Base-by-base conservation (phyloP, 2,113 vertebrate species). In the Nyctereutes procyonoides region DNA sequence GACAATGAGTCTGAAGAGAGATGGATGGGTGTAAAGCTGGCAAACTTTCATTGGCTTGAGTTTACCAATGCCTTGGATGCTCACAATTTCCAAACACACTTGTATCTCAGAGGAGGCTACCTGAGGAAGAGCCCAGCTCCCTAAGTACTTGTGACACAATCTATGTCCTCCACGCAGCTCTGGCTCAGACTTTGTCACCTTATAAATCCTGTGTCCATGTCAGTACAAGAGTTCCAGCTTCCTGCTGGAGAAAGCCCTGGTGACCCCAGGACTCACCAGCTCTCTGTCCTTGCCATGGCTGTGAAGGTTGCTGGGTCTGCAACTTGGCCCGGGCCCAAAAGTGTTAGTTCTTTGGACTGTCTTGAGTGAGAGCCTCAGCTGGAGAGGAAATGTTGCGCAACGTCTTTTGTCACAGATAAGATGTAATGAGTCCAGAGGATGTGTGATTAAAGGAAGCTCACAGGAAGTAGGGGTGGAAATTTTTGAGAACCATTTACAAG, bases 391-490 rank as follows among this genome's bases (percentile, higher is more conserved):
- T 73, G 2, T 51, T 13, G 3, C 9, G 30, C 92, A 90, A 48
- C 48, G 71, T 98, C 96, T 98, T 98, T 98, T 98, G 97, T 97
- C 91, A 95, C 88, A 98, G 98, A 98, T 98, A 98, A 98, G 97
- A 97, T 67, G 93, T 94, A 98, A 98, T 97, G 96, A 98, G 73
- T 62, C 77, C 60, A 81, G 81, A 98, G 98, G 93, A 97, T 96
- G 55, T 97, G 55, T 48, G 43, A 97, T 90, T 88, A 98, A 88
- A 98, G 97, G 96, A 98, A 98, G 55, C 60, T 56, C 83, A 95
- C 96, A 98, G 97, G 98, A 98, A 98, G 94, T 26, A 3, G 51
- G 43, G 74, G 62, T 87, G 95, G 94, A 6, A 0, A 96, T 91
- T 90, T 95, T 53, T 62, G 35, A 71, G n/a, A 58, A 96, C 77